These are phyloP conservation scores for Pyrrhosoma nymphula DNA, from an alignment of 2,888 invertebrate genomes.

Conservation along the genomic window DNA sequence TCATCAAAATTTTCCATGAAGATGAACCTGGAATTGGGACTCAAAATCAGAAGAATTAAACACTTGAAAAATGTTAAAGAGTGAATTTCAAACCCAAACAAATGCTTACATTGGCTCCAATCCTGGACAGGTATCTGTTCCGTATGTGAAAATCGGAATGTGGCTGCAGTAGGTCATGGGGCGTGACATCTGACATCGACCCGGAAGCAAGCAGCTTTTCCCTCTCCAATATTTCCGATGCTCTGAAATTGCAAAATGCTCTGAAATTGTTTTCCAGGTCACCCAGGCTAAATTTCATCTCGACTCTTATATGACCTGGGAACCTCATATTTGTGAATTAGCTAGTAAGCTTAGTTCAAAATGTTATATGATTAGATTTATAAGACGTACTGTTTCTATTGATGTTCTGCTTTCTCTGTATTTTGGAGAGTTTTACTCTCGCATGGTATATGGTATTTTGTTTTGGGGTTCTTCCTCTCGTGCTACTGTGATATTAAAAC, in stretches of 20 bases:
- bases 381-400: no score
- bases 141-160: constrained; percentile 82
- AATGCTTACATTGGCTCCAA: constrained; percentile 81
- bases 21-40: background rate
- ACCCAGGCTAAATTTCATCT: no score
- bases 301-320: no score
- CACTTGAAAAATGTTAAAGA: background rate
- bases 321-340: no score
- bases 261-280: no score
- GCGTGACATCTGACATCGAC: constrained; percentile 78
- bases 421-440: no score
- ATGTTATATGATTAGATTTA: no score
- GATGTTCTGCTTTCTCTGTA: no score
- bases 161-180: constrained; percentile 79
- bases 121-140: constrained; percentile 82
- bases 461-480: no score
- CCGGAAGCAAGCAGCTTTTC: constrained; percentile 80
- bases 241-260: constrained; percentile 75
- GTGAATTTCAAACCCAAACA: background rate
- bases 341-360: no score
- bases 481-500: no score
- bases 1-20: background rate
- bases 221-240: constrained; percentile 79
- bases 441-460: no score
- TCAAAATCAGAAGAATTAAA: background rate